These are phyloP conservation scores for Callipepla californica DNA, from an alignment of 2,113 vertebrate genomes.

Conservation along the genomic window DNA sequence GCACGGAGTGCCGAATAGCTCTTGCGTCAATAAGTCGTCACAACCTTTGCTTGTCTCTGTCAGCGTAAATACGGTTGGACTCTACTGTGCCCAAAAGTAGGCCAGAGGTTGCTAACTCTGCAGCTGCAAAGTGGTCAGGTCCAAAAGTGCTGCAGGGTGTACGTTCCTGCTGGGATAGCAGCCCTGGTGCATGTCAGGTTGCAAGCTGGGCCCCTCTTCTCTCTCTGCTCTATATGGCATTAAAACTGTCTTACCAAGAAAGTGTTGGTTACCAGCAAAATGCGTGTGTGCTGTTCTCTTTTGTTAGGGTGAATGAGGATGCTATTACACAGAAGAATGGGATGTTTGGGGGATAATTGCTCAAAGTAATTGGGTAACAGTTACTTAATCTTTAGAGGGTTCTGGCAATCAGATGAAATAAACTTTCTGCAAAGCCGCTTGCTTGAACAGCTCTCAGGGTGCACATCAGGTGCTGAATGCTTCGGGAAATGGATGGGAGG, in stretches of 20 bases:
- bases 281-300: not conserved
- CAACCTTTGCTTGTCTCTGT: constrained; percentile 61
- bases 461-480: not conserved
- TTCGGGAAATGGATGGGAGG: not conserved
- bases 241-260: not conserved
- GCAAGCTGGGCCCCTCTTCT: not conserved
- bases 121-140: constrained; percentile 13
- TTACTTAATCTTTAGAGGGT: not conserved
- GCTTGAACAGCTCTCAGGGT: not conserved
- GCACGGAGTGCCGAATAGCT: constrained; percentile 61
- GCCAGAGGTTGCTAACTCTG: constrained; percentile 62
- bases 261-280: not conserved
- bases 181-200: not conserved
- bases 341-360: not conserved
- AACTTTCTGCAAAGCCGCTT: not conserved
- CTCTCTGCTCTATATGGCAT: not conserved
- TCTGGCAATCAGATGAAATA: not conserved
- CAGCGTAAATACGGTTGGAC: constrained; percentile 75
- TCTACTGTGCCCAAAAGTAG: not conserved
- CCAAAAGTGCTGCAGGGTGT: not conserved
- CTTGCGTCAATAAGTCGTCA: constrained; percentile 82
- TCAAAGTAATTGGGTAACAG: not conserved
- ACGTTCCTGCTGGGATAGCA: not conserved
- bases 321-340: not conserved
- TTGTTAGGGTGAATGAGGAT: not conserved